A percentile compares a stretch with the other conserved stretches of the same genome.
Conservation (phyloP, 2,888 invertebrate genomes). For the Tridacna crocea region DNA sequence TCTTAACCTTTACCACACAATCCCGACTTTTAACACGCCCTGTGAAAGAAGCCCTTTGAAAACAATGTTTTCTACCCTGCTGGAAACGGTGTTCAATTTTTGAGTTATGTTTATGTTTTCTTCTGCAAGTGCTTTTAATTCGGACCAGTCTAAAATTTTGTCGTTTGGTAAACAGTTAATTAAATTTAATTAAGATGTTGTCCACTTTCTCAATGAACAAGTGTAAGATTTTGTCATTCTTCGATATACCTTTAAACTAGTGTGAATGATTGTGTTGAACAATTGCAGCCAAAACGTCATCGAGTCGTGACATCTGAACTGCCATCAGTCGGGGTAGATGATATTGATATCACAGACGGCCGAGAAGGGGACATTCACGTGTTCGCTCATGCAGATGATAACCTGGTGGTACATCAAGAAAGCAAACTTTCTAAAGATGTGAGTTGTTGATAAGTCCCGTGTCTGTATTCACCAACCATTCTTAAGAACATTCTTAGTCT, state of each 20-base stretch:
- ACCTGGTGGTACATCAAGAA: slow-evolving; percentile 72
- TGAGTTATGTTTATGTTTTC: background rate
- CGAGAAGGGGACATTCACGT: slow-evolving; percentile 79
- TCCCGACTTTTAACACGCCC: background rate
- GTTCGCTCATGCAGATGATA: slow-evolving; percentile 78
- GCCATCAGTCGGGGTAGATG: slow-evolving; percentile 76
- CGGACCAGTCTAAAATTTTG: too few species aligned
- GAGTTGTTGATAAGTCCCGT: background rate
- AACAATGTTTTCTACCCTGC: too few species aligned
- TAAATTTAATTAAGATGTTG: too few species aligned
- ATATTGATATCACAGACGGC: slow-evolving; percentile 70
- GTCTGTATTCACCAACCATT: too few species aligned
- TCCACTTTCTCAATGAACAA: too few species aligned
- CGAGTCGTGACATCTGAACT: slow-evolving; percentile 69
- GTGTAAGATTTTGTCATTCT: too few species aligned
- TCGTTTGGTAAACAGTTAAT: too few species aligned
- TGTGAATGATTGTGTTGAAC: background rate
- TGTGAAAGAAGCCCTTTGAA: background rate
- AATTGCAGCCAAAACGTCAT: slow-evolving; percentile 19
- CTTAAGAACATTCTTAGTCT: too few species aligned
- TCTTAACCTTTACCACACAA: background rate
- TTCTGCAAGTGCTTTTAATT: background rate
- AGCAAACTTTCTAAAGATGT: slow-evolving; percentile 66
- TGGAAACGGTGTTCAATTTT: background rate
- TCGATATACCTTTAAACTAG: too few species aligned